Percentiles rank a stretch among this genome's conserved stretches.
These are phyloP conservation scores for Scolopax bukidnonensis DNA, from an alignment of 2,797 vertebrate species.

Conservation along the genomic window DNA sequence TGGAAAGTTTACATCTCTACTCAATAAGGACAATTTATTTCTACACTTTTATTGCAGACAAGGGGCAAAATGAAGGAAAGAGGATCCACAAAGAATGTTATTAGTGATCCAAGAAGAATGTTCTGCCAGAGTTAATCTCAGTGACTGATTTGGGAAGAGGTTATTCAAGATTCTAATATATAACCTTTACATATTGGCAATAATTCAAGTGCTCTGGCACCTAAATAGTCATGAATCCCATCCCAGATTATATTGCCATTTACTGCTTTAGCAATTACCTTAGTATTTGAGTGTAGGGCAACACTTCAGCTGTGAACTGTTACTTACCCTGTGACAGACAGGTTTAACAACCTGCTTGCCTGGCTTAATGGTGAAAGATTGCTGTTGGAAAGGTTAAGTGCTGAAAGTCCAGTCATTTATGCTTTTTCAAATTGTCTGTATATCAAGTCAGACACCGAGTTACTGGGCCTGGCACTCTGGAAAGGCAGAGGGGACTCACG, in stretches of 20 bases:
- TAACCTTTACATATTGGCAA: background rate
- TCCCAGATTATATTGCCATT: background rate
- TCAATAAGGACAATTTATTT: slow-evolving; percentile 55
- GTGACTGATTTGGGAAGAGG: slow-evolving; percentile 33
- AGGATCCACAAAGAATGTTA: slow-evolving; percentile 57
- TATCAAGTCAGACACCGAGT: background rate
- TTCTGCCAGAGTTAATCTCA: slow-evolving; percentile 53
- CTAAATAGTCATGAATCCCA: background rate
- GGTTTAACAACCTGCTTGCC: slow-evolving; percentile 23
- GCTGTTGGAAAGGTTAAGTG: background rate
- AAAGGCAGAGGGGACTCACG: background rate
- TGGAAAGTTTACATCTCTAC: slow-evolving; percentile 30
- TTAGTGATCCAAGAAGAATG: slow-evolving; percentile 52
- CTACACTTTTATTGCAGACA: slow-evolving; percentile 55
- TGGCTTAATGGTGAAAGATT: background rate
- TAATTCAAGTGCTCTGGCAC: slow-evolving; percentile 27
- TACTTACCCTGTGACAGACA: background rate
- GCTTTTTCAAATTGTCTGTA: background rate
- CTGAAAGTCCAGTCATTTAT: background rate
- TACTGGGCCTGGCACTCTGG: background rate
- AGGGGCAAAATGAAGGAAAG: slow-evolving; percentile 53
- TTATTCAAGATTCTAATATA: slow-evolving; percentile 54
- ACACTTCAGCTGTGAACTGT: background rate
- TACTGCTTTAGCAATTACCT: slow-evolving; percentile 9
- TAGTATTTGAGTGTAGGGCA: background rate